A percentile compares a stretch with the other conserved stretches of the same genome.
phyloP scores from a whole-genome alignment of 2,888 invertebrate genomes.

The Limnephilus lunatus region DNA sequence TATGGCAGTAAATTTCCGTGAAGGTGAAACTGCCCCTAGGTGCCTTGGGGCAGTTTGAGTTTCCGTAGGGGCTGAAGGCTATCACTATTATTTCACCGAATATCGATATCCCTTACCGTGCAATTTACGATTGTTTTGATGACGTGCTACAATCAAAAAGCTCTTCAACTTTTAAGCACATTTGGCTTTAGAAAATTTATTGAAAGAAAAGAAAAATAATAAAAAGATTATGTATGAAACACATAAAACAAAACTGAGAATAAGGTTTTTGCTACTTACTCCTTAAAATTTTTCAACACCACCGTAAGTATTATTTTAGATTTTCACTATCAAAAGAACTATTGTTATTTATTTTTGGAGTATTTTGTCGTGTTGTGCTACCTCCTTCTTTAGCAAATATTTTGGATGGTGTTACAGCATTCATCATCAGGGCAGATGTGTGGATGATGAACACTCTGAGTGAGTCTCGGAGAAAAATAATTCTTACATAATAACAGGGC shows the following conservation, averaged over 20 bases:
- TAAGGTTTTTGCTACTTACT: too few species aligned
- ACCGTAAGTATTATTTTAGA: too few species aligned
- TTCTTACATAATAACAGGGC: too few species aligned
- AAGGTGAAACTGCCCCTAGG: not conserved
- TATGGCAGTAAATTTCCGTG: not conserved
- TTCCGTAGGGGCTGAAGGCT: not conserved
- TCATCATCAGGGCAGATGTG: too few species aligned
- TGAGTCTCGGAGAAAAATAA: too few species aligned
- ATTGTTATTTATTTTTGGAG: too few species aligned
- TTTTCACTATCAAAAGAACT: too few species aligned
- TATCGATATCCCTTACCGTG: constrained; percentile 27
- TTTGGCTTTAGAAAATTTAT: not conserved
- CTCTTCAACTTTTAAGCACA: not conserved
- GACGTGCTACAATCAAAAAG: constrained; percentile 3
- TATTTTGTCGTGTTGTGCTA: too few species aligned
- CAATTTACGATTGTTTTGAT: constrained; percentile 24
- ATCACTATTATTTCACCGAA: not conserved
- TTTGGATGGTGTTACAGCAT: too few species aligned
- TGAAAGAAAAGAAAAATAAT: not conserved
- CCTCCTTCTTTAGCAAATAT: too few species aligned
- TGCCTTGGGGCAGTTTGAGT: not conserved
- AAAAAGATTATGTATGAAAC: not conserved
- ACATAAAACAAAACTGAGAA: not conserved
- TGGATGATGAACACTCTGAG: too few species aligned
- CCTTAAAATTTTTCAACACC: too few species aligned